Base-by-base conservation (phyloP, 2,888 invertebrate genomes). In the Tetragonisca angustula region DNA sequence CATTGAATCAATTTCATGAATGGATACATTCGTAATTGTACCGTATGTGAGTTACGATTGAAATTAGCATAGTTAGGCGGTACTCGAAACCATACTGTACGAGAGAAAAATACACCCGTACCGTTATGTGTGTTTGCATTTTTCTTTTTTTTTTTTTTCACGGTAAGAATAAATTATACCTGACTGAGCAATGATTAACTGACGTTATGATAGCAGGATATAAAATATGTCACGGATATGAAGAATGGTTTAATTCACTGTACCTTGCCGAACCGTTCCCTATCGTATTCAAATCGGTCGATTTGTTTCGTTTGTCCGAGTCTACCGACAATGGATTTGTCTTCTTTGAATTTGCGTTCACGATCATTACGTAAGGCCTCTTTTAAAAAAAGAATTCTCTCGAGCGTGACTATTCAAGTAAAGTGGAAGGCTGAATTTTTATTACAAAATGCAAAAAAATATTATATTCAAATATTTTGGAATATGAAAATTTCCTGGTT, bases 231-330 rank as follows among this genome's bases (percentile, higher is more conserved):
- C 79, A 52, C 52, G 65, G 43, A 79, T 67, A 75, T 79, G 82
- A 82, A 79, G 79, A 82, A 82, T 79, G 82, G 74, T 82, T 79
- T 70, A 82, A 82, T 79, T 79, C 79, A 52, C 24, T 56, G 65
- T 79, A 74, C 79, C 65, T 70, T 61, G 65, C 24, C 19, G 36
- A 6, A 2, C 70, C 5, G 64, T n/a, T 59, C 32, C 24, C 62
- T 79, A 65, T 72, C 69, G 61, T 52, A 70, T 74, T 74, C 70
- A 65, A 69, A 79, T 73, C 72, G 49, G 21, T 13, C 32, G 78
- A 49, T 64, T 73, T 78, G 56, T 81, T 72, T 56, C 62, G 36
- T 32, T 77, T 32, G 61, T 72, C 72, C 54, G 72, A 49, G 32
- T 69, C 49, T 4, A 17, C 54, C 62, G 24, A 79, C 79, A 80